Evolutionary conservation across 2,797 vertebrate species (phyloP), one percentile per base, ranked within the genome.

Genomic region (Neosalanx taihuensis): DNA sequence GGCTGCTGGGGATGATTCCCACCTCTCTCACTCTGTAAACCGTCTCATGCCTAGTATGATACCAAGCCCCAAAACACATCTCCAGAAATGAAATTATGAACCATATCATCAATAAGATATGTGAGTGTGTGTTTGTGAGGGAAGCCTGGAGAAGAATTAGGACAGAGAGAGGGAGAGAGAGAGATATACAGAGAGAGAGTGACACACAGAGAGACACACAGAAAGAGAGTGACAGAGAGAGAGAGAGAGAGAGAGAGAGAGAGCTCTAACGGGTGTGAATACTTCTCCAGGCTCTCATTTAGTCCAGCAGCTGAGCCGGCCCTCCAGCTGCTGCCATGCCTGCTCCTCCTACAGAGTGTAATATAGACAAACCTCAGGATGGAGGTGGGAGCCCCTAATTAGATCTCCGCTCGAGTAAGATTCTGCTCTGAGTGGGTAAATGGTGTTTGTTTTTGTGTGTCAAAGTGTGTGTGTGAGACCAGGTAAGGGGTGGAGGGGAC

Each of bases 391-490:
- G 49, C 71, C 60, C 56, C 83, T 86, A 84, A 88, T 83, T 87
- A 80, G 82, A 83, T 85, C 77, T 80, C 67, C 71, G 73, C 78
- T 85, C 82, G 77, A 86, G 79, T 83, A 85, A 85, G 80, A 83
- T 79, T 67, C 58, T 5, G 66, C 76, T 77, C 12, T 13, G 12
- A 10, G 15, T 23, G 64, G 51, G 51, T n/a, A 18, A n/a, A 17
- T 56, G 51, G 51, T 56, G 51, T 56, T 4, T 56, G 51, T 53
- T 17, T 53, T 17, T 53, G 51, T 53, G 51, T 18, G 51, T 18
- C 15, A 53, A n/a, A 53, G 51, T 17, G 17, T 17, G 57, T 17
- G 68, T 70, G 73, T 17, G 59, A 72, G 64, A 64, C 15, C 6
- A 56, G 46, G 5, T 3, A 58, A 17, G 5, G 51, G 18, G 51